phyloP scores from a whole-genome alignment of 1,140 invertebrate genomes.

The Halyomorpha halys region DNA sequence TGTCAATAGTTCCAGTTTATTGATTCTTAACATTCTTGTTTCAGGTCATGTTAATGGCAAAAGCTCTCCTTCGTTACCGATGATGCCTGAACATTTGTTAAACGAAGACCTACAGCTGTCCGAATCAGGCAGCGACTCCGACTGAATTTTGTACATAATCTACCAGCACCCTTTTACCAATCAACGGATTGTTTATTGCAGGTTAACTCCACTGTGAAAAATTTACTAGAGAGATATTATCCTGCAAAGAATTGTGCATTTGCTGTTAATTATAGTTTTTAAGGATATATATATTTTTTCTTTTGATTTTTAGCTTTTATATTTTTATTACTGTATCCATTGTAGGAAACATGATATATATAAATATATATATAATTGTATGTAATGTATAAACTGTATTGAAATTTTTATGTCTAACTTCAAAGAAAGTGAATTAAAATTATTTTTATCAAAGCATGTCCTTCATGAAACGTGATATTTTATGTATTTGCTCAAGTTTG shows the following conservation, averaged over 20 bases:
- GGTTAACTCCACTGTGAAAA: not conserved
- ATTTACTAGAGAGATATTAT: conserved; percentile 6
- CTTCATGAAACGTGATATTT: conserved; percentile 11
- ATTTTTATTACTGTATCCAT: conserved; percentile 11
- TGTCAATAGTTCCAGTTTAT: too few species aligned
- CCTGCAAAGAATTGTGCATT: conserved; percentile 3
- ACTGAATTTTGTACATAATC: conserved; percentile 23
- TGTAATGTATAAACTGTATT: conserved; percentile 10
- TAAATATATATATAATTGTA: conserved; percentile 7
- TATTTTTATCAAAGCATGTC: conserved; percentile 13
- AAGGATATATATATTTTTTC: conserved; percentile 6
- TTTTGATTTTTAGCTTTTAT: conserved; percentile 8
- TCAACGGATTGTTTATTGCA: conserved; percentile 1
- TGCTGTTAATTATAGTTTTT: conserved; percentile 15
- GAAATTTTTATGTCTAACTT: conserved; percentile 9
- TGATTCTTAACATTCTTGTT: conserved; percentile 21
- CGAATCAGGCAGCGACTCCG: conserved; percentile 28
- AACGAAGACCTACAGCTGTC: conserved; percentile 29
- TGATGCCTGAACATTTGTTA: conserved; percentile 24
- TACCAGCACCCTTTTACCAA: not conserved
- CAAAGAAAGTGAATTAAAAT: conserved; percentile 9
- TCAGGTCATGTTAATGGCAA: conserved; percentile 29
- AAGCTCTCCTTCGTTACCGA: conserved; percentile 23
- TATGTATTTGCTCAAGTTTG: conserved; percentile 9
- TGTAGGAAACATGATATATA: conserved; percentile 9